These are phyloP conservation scores for Theretra japonica DNA, from an alignment of 2,888 invertebrate species.

Conservation along the genomic window DNA sequence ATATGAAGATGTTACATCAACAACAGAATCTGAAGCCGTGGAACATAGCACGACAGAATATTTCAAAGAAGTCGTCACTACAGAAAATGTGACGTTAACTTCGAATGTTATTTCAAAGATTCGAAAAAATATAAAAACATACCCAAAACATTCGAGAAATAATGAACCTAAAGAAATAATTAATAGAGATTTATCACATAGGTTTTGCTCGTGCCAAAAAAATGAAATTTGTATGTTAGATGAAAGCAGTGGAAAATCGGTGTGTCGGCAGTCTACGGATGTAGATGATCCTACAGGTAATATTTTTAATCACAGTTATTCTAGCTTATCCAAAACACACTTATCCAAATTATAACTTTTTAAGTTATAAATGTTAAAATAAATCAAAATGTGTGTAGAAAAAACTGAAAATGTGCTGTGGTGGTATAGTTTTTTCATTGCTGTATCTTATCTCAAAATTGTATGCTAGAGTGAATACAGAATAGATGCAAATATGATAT, in stretches of 20 bases:
- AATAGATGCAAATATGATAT: too few species aligned
- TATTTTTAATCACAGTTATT: neutral
- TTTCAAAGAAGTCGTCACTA: conserved; percentile 43
- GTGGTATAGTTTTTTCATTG: too few species aligned
- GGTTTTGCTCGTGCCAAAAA: conserved; percentile 82
- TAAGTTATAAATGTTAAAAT: too few species aligned
- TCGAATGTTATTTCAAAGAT: conserved; percentile 70
- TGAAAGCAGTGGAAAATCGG: conserved; percentile 84
- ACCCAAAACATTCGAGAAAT: conserved; percentile 64
- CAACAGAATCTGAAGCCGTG: conserved; percentile 41
- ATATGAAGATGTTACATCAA: conserved; percentile 53
- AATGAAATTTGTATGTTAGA: conserved; percentile 87
- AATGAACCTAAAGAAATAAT: conserved; percentile 65
- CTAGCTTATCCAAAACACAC: neutral
- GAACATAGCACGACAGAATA: conserved; percentile 52
- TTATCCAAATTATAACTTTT: too few species aligned
- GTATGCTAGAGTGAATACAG: too few species aligned
- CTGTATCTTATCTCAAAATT: too few species aligned
- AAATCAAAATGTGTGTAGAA: too few species aligned
- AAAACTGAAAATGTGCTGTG: too few species aligned
- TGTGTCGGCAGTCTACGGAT: conserved; percentile 82
- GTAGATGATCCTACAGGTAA: conserved; percentile 85
- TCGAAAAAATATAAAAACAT: conserved; percentile 76
- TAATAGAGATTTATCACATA: conserved; percentile 71
- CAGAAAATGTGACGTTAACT: conserved; percentile 57